Conservation (phyloP, 37 sponge, comb jelly and placozoan species). For the Sycon ciliatum region DNA sequence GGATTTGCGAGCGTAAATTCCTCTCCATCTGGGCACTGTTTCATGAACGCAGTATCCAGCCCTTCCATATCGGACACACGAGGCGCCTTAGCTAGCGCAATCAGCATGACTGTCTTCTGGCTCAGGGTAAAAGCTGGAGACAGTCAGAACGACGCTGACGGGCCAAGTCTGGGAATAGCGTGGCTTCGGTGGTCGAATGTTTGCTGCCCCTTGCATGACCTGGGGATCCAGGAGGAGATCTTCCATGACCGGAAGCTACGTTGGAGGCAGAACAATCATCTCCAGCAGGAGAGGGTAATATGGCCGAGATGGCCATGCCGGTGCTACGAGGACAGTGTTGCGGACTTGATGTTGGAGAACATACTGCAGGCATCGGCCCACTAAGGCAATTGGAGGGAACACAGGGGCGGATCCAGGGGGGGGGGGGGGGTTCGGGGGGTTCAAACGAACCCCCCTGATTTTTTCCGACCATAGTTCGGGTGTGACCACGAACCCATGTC, state of each 20-base stretch:
- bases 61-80: slow-evolving; percentile 17
- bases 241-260: neutral
- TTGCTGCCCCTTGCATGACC: slow-evolving; percentile 13
- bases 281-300: slow-evolving; percentile 24
- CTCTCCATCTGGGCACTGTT: slow-evolving; percentile 17
- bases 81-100: slow-evolving; percentile 22
- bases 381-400: slow-evolving; percentile 21
- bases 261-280: neutral
- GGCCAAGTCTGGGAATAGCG: slow-evolving; percentile 5
- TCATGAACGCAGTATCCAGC: slow-evolving; percentile 21
- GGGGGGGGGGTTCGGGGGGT: no score
- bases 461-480: no score
- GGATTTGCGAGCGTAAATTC: slow-evolving; percentile 16
- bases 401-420: no score
- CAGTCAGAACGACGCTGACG: neutral
- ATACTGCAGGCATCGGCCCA: slow-evolving; percentile 19
- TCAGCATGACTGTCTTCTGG: slow-evolving; percentile 8
- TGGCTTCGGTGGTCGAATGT: slow-evolving; percentile 16
- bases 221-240: neutral
- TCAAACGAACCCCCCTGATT: no score
- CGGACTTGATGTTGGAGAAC: slow-evolving; percentile 3
- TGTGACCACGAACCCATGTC: no score
- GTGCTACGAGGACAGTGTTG: neutral
- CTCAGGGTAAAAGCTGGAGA: slow-evolving; percentile 2
- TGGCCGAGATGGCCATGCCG: slow-evolving; percentile 8